These are phyloP conservation scores for Pelagia noctiluca DNA, from an alignment of 30 jellyfish, hydroid and myxozoan species.

Conservation along the genomic window DNA sequence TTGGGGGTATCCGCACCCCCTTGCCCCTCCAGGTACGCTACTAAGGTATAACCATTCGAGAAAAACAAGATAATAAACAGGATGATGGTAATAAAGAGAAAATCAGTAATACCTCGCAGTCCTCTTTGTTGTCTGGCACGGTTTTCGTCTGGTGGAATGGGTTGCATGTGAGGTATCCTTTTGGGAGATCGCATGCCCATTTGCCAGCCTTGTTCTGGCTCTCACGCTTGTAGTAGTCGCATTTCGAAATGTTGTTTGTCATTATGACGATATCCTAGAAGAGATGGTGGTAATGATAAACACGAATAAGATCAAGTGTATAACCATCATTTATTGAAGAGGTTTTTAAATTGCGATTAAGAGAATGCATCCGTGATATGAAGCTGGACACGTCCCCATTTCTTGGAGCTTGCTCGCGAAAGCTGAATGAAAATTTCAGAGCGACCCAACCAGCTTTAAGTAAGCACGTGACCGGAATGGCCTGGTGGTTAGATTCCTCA, in stretches of 20 bases:
- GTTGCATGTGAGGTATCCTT: neutral
- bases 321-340: neutral
- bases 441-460: too few species aligned
- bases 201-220: slow-evolving; percentile 28
- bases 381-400: too few species aligned
- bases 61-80: too few species aligned
- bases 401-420: too few species aligned
- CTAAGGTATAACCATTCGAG: too few species aligned
- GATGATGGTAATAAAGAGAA: too few species aligned
- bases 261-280: slow-evolving; percentile 50
- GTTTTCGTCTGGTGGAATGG: slow-evolving; percentile 1
- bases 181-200: slow-evolving; percentile 24
- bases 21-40: too few species aligned
- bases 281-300: neutral
- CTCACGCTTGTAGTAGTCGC: slow-evolving; percentile 50
- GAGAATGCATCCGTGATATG: neutral
- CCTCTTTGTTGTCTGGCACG: slow-evolving; percentile 57
- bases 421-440: too few species aligned
- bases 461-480: too few species aligned
- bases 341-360: neutral
- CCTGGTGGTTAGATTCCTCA: too few species aligned
- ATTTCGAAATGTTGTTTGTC: slow-evolving; percentile 38
- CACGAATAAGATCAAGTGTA: neutral
- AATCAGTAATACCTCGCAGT: slow-evolving; percentile 75
- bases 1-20: too few species aligned